Percentiles rank a stretch among this genome's conserved stretches.
phyloP scores from a whole-genome alignment of 2,888 invertebrate species.

The Colletes collaris region DNA sequence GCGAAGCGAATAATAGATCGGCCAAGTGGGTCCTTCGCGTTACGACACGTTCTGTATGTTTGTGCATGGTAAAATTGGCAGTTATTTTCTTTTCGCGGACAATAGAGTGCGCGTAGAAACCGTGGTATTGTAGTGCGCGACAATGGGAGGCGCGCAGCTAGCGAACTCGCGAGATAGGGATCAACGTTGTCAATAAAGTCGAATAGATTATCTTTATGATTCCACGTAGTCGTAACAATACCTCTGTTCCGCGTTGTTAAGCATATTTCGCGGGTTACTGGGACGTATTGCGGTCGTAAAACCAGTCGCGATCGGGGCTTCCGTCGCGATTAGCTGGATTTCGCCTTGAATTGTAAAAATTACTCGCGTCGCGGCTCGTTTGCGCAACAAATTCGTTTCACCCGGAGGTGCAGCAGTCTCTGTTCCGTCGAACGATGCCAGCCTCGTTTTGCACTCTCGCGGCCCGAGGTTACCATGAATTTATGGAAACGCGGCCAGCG shows the following conservation, averaged over 20 bases:
- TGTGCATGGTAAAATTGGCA: conserved; percentile 45
- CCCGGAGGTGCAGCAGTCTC: background rate
- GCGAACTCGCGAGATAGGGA: conserved; percentile 51
- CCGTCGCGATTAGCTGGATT: conserved; percentile 40
- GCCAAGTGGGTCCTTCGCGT: too few relatives aligned
- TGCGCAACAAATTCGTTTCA: conserved; percentile 46
- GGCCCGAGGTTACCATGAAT: background rate
- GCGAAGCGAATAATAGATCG: too few relatives aligned
- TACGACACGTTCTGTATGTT: too few relatives aligned
- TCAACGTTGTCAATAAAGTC: conserved; percentile 58
- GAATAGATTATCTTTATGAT: conserved; percentile 62
- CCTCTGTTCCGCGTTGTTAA: conserved; percentile 47
- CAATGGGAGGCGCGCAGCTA: conserved; percentile 35
- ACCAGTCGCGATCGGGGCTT: conserved; percentile 49
- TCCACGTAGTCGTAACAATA: conserved; percentile 64
- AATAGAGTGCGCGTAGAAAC: conserved; percentile 36
- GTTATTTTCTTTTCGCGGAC: conserved; percentile 14
- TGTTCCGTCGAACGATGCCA: background rate
- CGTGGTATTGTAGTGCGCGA: conserved; percentile 28
- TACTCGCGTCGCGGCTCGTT: conserved; percentile 54
- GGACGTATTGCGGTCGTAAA: conserved; percentile 51
- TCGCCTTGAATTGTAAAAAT: conserved; percentile 45
- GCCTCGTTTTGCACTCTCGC: background rate
- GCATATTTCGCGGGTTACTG: conserved; percentile 59
- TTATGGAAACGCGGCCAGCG: background rate